Evolutionary conservation across 2,888 invertebrate species (phyloP), one percentile per base, ranked within the genome.

Genomic region (Drosophila infuscata): DNA sequence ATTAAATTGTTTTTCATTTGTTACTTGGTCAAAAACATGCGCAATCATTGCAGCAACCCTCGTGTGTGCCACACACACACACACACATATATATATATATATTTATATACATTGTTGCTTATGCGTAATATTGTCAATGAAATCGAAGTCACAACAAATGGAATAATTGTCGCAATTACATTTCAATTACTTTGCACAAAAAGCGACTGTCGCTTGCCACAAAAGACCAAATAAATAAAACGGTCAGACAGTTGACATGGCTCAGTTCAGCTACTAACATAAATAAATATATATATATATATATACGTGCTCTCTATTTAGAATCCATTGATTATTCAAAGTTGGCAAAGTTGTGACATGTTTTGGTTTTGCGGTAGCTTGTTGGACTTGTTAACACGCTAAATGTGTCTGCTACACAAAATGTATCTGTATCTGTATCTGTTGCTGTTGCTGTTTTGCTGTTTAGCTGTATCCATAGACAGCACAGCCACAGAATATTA

Each of bases 291-390:
- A 61, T 12, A 36, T 3, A n/a, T 17, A 15, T 51, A 11, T 11
- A 25, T 70, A 11, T 15, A 30, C 56, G 65, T 62, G 51, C 49
- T 60, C 36, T 63, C 57, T 58, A 71, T 68, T 62, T 64, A 64
- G 70, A 73, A 62, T 56, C 66, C 85, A 87, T 87, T 88, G 82
- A 88, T 89, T 88, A 89, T 82, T 80, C 79, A 88, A 73, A 80
- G 71, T 70, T 70, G 64, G 64, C 67, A 80, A 76, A 54, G 36
- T 76, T 78, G 78, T 78, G 65, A 78, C 78, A 78, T 67, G 77
- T 62, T 76, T 60, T 58, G 74, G 66, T 63, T 63, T 57, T 57
- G 57, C 56, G 56, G 38, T 56, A 38, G 56, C 56, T 65, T 76
- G 73, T 59, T 59, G 46, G 67, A 71, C 84, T 85, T 85, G 85